These are phyloP conservation scores for Pelochelys cantorii DNA, from an alignment of 2,797 vertebrate genomes.

Conservation along the genomic window DNA sequence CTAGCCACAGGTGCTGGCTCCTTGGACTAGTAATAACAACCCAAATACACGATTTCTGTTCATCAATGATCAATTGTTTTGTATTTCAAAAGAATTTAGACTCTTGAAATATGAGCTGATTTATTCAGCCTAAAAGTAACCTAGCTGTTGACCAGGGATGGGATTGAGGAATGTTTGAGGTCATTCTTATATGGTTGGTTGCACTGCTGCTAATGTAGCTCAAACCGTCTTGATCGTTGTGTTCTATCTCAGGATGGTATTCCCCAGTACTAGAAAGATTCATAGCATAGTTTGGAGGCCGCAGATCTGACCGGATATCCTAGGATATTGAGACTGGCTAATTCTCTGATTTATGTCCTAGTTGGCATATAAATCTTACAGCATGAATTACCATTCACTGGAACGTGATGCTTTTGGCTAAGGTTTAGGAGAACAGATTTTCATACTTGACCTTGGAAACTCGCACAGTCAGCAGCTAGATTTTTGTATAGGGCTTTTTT, in stretches of 20 bases:
- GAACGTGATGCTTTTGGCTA: neutral
- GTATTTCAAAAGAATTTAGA: neutral
- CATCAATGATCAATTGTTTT: neutral
- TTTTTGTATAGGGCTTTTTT: neutral
- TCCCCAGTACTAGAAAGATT: neutral
- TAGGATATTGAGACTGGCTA: neutral
- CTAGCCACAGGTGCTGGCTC: no score
- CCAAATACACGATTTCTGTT: neutral
- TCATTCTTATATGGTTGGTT: neutral
- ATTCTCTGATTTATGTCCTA: neutral
- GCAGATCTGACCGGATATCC: neutral
- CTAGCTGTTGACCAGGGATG: neutral
- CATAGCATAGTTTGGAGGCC: neutral
- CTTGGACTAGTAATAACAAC: no score
- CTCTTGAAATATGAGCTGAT: neutral
- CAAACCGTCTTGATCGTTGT: neutral
- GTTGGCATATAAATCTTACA: neutral
- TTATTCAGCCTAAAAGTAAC: neutral
- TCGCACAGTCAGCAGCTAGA: neutral
- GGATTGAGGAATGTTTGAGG: neutral
- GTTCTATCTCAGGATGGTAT: neutral
- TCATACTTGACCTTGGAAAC: neutral
- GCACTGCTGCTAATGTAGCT: neutral
- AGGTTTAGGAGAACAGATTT: neutral
- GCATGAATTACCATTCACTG: neutral